A percentile compares a stretch with the other conserved stretches of the same genome.
Evolutionary conservation across 2,113 vertebrate species (phyloP).

Genomic region (Pionites leucogaster): DNA sequence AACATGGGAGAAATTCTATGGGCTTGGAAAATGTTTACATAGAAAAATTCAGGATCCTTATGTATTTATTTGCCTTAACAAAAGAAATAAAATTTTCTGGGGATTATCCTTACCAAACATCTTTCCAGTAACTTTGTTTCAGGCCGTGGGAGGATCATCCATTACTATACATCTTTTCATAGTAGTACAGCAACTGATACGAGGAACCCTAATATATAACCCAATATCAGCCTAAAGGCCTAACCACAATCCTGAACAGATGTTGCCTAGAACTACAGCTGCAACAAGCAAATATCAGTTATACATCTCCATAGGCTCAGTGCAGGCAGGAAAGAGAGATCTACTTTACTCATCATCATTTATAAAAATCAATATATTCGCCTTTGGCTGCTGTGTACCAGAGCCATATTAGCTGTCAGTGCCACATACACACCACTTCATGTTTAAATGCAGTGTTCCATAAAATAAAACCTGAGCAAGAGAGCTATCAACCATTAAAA

Average conservation of each 20-base stretch:
- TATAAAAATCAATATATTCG: conserved; percentile 54
- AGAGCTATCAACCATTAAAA: conserved; percentile 25
- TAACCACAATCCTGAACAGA: not conserved
- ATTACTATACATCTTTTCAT: not conserved
- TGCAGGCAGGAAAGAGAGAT: not conserved
- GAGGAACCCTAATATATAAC: not conserved
- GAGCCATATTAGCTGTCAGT: not conserved
- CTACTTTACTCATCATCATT: conserved; percentile 35
- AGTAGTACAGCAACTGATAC: not conserved
- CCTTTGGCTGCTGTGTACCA: conserved; percentile 39
- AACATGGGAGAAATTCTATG: not conserved
- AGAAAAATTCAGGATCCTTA: not conserved
- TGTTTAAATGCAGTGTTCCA: conserved; percentile 27
- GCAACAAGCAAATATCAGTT: conserved; percentile 18
- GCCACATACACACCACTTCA: not conserved
- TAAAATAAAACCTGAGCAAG: conserved; percentile 12
- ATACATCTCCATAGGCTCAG: conserved; percentile 15
- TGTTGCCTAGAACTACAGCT: not conserved
- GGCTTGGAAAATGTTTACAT: accelerated
- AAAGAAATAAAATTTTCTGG: not conserved
- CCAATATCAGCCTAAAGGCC: not conserved
- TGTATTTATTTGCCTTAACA: not conserved
- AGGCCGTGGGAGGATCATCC: not conserved
- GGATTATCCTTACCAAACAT: not conserved
- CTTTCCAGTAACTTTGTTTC: not conserved